Conservation (phyloP, 1,140 invertebrate genomes). For the Drosophila punjabiensis region DNA sequence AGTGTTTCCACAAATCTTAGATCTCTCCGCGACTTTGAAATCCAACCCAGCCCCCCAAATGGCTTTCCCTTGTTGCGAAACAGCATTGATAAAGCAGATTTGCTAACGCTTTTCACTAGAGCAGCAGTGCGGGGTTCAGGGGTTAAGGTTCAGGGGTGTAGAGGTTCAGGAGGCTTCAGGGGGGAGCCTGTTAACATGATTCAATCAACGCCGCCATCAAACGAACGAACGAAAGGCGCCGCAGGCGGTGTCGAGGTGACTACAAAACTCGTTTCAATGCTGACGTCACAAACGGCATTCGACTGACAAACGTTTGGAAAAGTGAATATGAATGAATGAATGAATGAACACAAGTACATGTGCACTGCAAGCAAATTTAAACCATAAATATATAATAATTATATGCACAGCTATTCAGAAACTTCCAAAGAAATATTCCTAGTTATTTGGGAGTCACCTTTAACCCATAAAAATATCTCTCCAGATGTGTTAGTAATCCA, state of each 20-base stretch:
- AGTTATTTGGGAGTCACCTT: neutral
- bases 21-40: constrained; percentile 9
- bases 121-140: neutral
- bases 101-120: neutral
- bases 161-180: neutral
- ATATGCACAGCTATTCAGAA: neutral
- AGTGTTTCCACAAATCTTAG: neutral
- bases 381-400: neutral
- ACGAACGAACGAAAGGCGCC: constrained; percentile 29
- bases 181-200: constrained; percentile 41
- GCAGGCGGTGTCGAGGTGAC: constrained; percentile 32
- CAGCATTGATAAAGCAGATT: constrained; percentile 38
- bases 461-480: neutral
- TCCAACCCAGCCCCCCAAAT: neutral
- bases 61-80: constrained; percentile 1
- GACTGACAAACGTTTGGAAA: constrained; percentile 32
- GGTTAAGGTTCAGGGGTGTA: neutral
- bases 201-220: constrained; percentile 38
- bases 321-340: constrained; percentile 32
- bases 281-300: constrained; percentile 78
- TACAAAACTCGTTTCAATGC: constrained; percentile 23
- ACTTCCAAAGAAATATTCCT: neutral
- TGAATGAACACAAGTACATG: constrained; percentile 7
- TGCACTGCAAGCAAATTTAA: neutral
- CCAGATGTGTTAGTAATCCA: too few species aligned